phyloP scores from a whole-genome alignment of 1,140 invertebrate genomes.

The Philotrypesis tridentata region DNA sequence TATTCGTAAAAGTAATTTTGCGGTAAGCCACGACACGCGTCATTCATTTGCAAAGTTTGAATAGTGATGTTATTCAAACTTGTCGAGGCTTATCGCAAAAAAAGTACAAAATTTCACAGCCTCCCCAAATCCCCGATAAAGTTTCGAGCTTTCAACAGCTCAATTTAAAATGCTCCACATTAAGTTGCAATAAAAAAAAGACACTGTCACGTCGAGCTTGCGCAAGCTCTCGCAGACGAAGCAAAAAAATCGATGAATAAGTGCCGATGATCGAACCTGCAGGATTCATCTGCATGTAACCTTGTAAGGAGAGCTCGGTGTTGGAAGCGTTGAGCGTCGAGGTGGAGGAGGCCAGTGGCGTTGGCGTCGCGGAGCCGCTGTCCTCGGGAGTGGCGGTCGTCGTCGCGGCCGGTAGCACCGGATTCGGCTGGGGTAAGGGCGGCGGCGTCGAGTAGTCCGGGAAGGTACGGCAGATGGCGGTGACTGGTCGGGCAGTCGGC shows the following conservation, averaged over 20 bases:
- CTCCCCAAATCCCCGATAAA: too few species aligned
- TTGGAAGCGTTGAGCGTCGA: constrained; percentile 52
- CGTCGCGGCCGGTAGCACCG: background rate
- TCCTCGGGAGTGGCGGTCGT: constrained; percentile 53
- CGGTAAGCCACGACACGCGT: too few species aligned
- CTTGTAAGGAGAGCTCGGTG: constrained; percentile 67
- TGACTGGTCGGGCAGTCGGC: constrained; percentile 72
- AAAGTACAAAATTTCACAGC: too few species aligned
- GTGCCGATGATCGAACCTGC: constrained; percentile 59
- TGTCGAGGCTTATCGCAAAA: too few species aligned
- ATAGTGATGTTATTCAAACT: too few species aligned
- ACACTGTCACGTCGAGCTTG: too few species aligned
- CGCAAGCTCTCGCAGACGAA: background rate
- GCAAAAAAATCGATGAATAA: constrained; percentile 9
- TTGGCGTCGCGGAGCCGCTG: constrained; percentile 47
- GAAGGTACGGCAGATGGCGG: constrained; percentile 53
- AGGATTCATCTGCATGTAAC: constrained; percentile 75
- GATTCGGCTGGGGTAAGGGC: constrained; percentile 50
- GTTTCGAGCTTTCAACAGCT: too few species aligned
- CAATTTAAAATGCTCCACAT: too few species aligned
- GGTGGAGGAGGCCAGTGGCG: constrained; percentile 42
- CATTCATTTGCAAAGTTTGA: too few species aligned
- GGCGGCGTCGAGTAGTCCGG: constrained; percentile 48
- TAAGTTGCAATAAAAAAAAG: too few species aligned
- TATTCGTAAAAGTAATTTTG: too few species aligned